Base-by-base conservation (phyloP, 1,140 invertebrate genomes). In the Cydia pomonella region DNA sequence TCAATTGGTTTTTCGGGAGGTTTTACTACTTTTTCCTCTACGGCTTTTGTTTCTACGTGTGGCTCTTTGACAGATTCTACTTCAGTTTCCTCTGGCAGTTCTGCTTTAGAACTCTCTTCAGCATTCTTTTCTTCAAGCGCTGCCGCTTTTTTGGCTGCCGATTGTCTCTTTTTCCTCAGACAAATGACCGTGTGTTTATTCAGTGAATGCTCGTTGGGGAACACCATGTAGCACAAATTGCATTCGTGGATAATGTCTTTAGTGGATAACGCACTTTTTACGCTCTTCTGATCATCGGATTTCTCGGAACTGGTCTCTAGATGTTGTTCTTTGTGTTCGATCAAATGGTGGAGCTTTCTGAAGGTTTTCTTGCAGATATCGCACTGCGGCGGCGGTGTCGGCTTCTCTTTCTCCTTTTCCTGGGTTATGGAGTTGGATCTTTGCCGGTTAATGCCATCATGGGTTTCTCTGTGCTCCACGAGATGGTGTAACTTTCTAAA, bases 201-300 rank as follows among this genome's bases (percentile, higher is more conserved):
- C 10, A 93, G 79, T 10, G 93, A 93, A 80, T 93, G 92, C 74
- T 93, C 92, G 82, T 93, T 93, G 6, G 93, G 93, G 76, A 93
- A 93, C 0, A 93, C 93, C 92, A 93, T 93, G 75, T 93, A 93
- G 76, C 93, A 93, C 25, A 92, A 85, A 5, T 92, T 87, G 80
- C 93, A 93, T 81, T 93, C 93, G 73, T 93, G 93, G 77, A 93
- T 93, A 47, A 93, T 93, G 75, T 93, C 93, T 82, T 86, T 93
- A 21, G 92, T 90, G 6, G 89, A 93, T 6, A 93, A 76, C 12
- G 87, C 83, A 76, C 91, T 91, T 71, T 91, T 87, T 6, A 90
- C 86, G 77, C 87, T 89, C 80, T 91, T 93, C n/a, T 69, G 64
- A 69, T 90, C 86, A 73, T 92, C 91, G 27, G 90, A 91, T 75